phyloP scores from a whole-genome alignment of 2,888 invertebrate species.

The Ormyrus rosae region DNA sequence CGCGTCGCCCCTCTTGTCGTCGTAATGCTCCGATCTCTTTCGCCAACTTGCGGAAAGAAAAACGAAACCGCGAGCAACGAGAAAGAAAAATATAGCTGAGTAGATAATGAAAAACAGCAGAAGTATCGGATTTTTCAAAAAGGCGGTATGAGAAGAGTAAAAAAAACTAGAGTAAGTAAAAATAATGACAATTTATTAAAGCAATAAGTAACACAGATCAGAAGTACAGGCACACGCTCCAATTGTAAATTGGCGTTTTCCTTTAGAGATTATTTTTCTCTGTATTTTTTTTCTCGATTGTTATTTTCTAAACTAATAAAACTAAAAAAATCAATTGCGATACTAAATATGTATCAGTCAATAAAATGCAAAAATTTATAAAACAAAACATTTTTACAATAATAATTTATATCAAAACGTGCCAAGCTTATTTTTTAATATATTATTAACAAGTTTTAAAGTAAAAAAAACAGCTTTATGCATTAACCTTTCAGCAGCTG shows the following conservation, averaged over 20 bases:
- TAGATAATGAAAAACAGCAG: slow-evolving; percentile 20
- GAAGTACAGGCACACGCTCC: slow-evolving; percentile 60
- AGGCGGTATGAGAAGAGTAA: slow-evolving; percentile 61
- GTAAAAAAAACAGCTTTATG: no score
- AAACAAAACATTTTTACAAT: neutral
- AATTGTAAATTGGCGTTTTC: slow-evolving; percentile 10
- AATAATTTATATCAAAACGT: no score
- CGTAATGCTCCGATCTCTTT: slow-evolving; percentile 8
- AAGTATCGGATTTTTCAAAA: slow-evolving; percentile 38
- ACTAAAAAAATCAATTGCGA: neutral
- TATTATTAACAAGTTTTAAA: no score
- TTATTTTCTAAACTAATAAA: neutral
- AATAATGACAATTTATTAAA: slow-evolving; percentile 73
- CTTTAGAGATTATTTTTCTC: neutral
- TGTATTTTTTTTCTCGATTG: neutral
- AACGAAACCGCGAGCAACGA: neutral
- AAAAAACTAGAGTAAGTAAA: slow-evolving; percentile 70
- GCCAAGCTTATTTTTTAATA: no score
- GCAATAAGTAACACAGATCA: slow-evolving; percentile 68
- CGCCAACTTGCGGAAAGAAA: slow-evolving; percentile 9
- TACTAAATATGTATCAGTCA: neutral
- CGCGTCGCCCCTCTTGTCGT: neutral
- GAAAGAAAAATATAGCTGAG: neutral
- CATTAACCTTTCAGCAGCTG: no score
- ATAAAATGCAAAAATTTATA: neutral